phyloP scores from a whole-genome alignment of 2,888 invertebrate species.

The Glaucopsyche alexis region DNA sequence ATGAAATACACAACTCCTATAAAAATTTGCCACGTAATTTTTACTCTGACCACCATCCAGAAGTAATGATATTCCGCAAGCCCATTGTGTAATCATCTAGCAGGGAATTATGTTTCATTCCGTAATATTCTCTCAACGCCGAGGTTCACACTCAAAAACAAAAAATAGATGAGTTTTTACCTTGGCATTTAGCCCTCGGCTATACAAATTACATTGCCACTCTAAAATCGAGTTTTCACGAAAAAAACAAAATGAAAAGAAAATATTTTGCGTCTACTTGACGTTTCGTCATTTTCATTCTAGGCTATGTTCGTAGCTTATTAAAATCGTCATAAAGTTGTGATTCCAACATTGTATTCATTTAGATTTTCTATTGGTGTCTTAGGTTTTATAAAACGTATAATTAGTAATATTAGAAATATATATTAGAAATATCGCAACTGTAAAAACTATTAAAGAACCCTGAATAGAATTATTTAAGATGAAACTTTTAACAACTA shows the following conservation, averaged over 20 bases:
- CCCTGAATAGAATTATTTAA: background rate
- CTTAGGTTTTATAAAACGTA: too few relatives aligned
- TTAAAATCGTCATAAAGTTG: too few relatives aligned
- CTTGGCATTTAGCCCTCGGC: background rate
- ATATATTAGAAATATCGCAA: background rate
- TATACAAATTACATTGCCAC: constrained; percentile 3
- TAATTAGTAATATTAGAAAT: background rate
- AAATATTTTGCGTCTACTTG: background rate
- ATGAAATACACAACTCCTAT: too few relatives aligned
- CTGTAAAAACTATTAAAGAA: too few relatives aligned
- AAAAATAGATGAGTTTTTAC: background rate
- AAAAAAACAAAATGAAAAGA: background rate
- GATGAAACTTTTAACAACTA: background rate
- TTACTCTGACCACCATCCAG: background rate
- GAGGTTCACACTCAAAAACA: background rate
- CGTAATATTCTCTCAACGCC: background rate
- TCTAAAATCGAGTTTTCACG: background rate
- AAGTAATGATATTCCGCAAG: background rate
- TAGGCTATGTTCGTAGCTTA: too few relatives aligned
- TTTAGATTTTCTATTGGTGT: too few relatives aligned
- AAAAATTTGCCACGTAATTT: too few relatives aligned
- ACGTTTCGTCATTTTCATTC: background rate
- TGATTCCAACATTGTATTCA: too few relatives aligned
- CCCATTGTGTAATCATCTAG: background rate
- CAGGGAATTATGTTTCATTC: background rate